phyloP scores from a whole-genome alignment of 2,797 vertebrate species.

The Tragopan temminckii region DNA sequence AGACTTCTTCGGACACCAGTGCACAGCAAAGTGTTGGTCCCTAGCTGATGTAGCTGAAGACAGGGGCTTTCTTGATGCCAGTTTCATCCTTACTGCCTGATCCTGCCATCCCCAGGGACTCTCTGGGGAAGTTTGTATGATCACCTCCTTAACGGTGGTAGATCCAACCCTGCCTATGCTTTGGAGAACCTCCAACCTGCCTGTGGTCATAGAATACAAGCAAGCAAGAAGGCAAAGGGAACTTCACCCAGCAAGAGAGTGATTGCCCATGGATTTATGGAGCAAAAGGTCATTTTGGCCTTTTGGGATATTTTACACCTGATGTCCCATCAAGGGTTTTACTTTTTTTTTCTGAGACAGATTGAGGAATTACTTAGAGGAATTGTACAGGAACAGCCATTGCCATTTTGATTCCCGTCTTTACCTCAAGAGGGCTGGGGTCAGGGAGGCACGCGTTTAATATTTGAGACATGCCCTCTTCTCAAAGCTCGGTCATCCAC shows the following conservation, averaged over 20 bases:
- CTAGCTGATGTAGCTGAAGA: not conserved
- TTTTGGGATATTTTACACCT: not conserved
- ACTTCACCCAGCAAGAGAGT: not conserved
- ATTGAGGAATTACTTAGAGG: not conserved
- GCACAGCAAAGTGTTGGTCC: not conserved
- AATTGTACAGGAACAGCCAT: not conserved
- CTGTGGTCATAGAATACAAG: not conserved
- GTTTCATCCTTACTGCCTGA: not conserved
- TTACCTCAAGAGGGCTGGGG: not conserved
- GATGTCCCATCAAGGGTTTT: not conserved
- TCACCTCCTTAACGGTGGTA: not conserved
- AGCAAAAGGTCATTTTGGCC: not conserved
- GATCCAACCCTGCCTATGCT: not conserved
- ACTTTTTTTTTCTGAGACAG: not conserved
- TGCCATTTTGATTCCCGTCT: not conserved
- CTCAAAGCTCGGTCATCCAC: not conserved
- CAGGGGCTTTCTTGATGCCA: not conserved
- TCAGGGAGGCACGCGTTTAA: fast-evolving
- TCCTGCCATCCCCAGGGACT: not conserved
- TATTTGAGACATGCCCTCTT: not conserved
- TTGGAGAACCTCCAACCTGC: not conserved
- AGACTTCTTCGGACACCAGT: not conserved
- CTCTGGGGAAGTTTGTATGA: not conserved
- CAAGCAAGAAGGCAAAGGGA: not conserved
- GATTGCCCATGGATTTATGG: not conserved